A percentile compares a stretch with the other conserved stretches of the same genome.
These are phyloP conservation scores for Tachypleus tridentatus DNA, from an alignment of 1,140 invertebrate species.

Conservation along the genomic window DNA sequence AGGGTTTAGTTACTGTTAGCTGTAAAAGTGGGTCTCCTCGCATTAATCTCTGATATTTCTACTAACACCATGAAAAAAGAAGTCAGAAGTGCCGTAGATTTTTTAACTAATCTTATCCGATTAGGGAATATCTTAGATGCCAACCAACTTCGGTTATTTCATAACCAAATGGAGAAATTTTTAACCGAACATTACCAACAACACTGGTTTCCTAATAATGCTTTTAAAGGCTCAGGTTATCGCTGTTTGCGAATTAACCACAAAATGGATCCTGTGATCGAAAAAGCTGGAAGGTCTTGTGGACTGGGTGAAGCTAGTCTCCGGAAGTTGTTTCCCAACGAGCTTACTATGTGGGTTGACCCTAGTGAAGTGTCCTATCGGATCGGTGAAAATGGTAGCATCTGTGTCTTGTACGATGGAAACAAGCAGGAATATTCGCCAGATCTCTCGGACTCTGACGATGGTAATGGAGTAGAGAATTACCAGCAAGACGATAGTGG, in stretches of 20 bases:
- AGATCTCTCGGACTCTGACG: not conserved
- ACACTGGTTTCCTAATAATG: constrained; percentile 55
- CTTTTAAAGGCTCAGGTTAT: constrained; percentile 50
- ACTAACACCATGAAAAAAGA: constrained; percentile 41
- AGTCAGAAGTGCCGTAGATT: constrained; percentile 50
- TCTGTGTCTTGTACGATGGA: constrained; percentile 47
- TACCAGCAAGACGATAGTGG: constrained; percentile 4
- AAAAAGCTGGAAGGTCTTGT: constrained; percentile 44
- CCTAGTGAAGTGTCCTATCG: constrained; percentile 52
- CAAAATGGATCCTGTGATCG: constrained; percentile 52
- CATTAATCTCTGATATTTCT: no score
- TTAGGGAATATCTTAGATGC: constrained; percentile 36
- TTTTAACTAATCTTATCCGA: constrained; percentile 47
- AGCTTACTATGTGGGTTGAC: constrained; percentile 58
- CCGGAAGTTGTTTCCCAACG: constrained; percentile 45
- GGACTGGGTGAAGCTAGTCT: constrained; percentile 40
- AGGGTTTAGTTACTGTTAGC: no score
- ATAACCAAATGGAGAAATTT: constrained; percentile 41
- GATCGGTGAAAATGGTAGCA: constrained; percentile 56
- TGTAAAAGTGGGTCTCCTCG: no score
- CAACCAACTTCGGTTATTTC: constrained; percentile 43
- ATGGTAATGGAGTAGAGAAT: not conserved
- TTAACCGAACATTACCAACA: constrained; percentile 44
- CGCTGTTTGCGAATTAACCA: constrained; percentile 54
- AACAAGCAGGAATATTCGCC: not conserved